Evolutionary conservation across 2,888 invertebrate species (phyloP).

Genomic region (Griposia aprilina): DNA sequence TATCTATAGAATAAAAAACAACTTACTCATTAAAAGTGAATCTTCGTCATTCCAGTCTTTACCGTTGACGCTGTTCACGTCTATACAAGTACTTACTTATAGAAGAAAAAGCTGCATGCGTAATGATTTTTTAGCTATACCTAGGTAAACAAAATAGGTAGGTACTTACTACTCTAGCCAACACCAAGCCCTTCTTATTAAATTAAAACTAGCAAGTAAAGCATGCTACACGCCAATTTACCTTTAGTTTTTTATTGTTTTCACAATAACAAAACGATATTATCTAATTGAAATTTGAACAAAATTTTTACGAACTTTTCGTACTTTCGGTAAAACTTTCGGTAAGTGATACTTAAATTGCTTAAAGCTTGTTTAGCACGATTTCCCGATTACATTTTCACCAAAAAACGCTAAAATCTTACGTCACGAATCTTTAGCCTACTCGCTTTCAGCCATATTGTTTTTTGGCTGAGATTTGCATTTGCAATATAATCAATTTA

Average conservation of each 20-base stretch:
- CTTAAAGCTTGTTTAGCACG: background rate
- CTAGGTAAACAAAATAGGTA: background rate
- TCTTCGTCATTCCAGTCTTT: background rate
- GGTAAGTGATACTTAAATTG: too few species aligned
- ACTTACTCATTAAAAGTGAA: background rate
- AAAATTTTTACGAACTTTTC: background rate
- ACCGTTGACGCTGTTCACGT: background rate
- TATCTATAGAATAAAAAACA: background rate
- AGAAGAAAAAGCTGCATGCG: background rate
- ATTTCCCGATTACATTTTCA: background rate
- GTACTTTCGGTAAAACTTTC: too few species aligned
- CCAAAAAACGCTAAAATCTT: background rate
- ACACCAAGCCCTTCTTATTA: background rate
- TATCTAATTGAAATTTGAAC: background rate
- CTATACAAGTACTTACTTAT: too few species aligned
- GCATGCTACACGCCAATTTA: background rate
- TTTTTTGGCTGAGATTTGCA: background rate
- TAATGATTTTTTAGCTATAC: background rate
- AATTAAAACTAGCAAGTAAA: background rate
- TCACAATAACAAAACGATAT: background rate
- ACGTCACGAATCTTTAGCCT: background rate
- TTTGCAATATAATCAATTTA: background rate
- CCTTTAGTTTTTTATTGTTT: background rate
- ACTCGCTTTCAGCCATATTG: slow-evolving; percentile 13
- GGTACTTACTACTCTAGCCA: background rate